Base-by-base conservation (phyloP, 2,888 invertebrate genomes). In the Ceriagrion tenellum region DNA sequence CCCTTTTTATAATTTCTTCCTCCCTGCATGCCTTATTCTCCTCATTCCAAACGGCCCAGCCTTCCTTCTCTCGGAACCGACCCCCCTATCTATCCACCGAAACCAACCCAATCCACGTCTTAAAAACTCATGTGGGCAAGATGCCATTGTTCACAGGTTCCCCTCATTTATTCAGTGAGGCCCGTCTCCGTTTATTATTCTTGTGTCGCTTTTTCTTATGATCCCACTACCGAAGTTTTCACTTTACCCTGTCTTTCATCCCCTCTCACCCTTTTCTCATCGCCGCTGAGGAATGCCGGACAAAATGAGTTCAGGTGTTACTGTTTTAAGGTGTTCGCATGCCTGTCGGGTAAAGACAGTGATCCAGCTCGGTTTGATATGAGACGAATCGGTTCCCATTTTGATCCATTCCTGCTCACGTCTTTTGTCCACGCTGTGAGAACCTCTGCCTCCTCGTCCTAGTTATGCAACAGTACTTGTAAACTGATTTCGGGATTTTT, bases 91-190 rank as follows among this genome's bases (percentile, higher is more conserved):
- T 35, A 81, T n/a, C 81, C 81, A 81, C 81, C 81, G 30, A 81
- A 81, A 81, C 30, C 30, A 35, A 90, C 63, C 91, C 91, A 20
- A 35, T 69, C 30, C 30, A 35, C 90, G 55, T 90, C 90, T 56
- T 30, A 91, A 59, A 59, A 91, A n/a, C 93, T 93, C 93, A 20
- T 47, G n/a, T 81, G 40, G 63, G 63, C 69, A 89, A 55, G 55
- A 89, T 89, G 89, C 55, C 55, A 89, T 93, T 93, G 63, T 69
- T 93, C 91, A 63, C 91, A 40, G 91, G 63, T 91, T 63, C 91
- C 81, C 63, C 63, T 59, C 91, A 91, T n/a, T 91, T 63, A 35
- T 40, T 91, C 91, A 59, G 59, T 18, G 59, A 35, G 35, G 63
- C 59, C 59, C 63, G 35, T 18, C 59, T 91, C 40, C 59, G 90